Conservation (phyloP, 2,888 invertebrate genomes). For the Erpobdella octoculata region DNA sequence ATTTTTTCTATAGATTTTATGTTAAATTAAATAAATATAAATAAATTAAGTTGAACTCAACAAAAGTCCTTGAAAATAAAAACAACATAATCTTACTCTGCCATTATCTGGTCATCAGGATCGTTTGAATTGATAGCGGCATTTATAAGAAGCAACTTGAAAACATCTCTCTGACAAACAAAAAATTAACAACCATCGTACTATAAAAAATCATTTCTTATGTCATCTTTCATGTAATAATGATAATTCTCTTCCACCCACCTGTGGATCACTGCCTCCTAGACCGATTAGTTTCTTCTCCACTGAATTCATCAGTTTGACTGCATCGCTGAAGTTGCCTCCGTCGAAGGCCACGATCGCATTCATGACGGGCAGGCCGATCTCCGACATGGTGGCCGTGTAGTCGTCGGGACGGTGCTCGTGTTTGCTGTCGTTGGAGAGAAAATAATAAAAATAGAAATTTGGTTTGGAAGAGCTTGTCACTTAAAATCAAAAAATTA, state of each 20-base stretch:
- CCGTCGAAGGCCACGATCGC: conserved; percentile 49
- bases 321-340: conserved; percentile 46
- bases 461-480: background rate
- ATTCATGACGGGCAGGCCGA: conserved; percentile 43
- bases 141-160: conserved; percentile 49
- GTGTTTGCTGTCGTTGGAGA: too few relatives aligned
- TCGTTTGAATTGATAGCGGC: conserved; percentile 46
- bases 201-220: conserved; percentile 32
- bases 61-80: too few relatives aligned
- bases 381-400: background rate
- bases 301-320: conserved; percentile 39
- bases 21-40: background rate
- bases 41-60: background rate
- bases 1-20: background rate
- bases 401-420: background rate
- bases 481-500: background rate
- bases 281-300: conserved; percentile 39
- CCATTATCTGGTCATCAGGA: conserved; percentile 43
- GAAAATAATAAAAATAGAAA: too few relatives aligned
- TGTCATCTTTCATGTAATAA: background rate
- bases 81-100: too few relatives aligned
- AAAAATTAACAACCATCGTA: background rate
- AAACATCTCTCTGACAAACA: conserved; percentile 48
- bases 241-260: conserved; percentile 31
- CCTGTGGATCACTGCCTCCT: conserved; percentile 55